A percentile compares a stretch with the other conserved stretches of the same genome.
Conservation (phyloP, 2,113 vertebrate species). For the Crotalus horridus region DNA sequence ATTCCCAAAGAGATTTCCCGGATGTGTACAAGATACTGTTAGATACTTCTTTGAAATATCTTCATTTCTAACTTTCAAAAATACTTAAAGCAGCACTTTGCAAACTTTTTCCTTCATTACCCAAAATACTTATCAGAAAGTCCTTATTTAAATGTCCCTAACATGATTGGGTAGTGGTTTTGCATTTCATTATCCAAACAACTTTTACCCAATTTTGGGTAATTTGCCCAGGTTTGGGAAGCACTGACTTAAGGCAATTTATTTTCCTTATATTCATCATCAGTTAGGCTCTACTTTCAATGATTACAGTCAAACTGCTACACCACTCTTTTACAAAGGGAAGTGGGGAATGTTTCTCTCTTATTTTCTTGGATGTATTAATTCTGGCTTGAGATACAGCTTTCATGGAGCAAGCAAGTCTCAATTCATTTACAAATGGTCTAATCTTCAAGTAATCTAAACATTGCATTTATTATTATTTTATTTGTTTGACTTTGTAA, state of each 20-base stretch:
- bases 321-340: neutral
- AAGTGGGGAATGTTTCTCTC: neutral
- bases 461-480: neutral
- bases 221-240: neutral
- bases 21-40: neutral
- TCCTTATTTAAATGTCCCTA: neutral
- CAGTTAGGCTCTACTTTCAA: neutral
- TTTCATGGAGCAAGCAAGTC: neutral
- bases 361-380: slow-evolving; percentile 25
- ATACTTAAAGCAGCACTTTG: neutral
- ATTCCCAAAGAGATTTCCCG: neutral
- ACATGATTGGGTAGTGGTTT: neutral
- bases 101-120: neutral
- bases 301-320: neutral
- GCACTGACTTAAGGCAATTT: neutral
- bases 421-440: neutral
- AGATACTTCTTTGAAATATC: neutral
- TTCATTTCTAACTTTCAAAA: neutral
- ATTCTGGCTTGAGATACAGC: slow-evolving; percentile 15
- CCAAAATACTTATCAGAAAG: neutral
- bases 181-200: neutral
- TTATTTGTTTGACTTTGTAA: neutral
- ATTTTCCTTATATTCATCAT: neutral
- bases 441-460: slow-evolving; percentile 9
- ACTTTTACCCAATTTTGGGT: neutral